Evolutionary conservation across 2,888 invertebrate genomes (phyloP).

Genomic region (Eupithecia dodoneata): DNA sequence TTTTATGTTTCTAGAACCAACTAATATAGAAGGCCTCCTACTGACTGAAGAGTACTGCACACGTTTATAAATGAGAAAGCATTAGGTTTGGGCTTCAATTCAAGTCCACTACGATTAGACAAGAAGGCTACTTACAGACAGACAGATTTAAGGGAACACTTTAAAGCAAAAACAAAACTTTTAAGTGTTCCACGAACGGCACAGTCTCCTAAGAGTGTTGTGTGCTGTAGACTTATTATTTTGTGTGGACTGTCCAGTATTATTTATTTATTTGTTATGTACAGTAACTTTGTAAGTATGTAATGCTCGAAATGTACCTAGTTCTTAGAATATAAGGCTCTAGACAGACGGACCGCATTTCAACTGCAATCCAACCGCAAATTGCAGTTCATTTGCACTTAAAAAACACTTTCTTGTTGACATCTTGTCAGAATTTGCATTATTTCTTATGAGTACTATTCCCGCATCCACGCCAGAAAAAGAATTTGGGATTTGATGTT

Average conservation of each 20-base stretch:
- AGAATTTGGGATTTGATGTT: too few relatives aligned
- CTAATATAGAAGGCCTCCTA: neutral
- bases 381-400: too few relatives aligned
- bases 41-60: neutral
- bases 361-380: too few relatives aligned
- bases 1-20: neutral
- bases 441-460: too few relatives aligned
- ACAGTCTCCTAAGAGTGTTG: neutral
- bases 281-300: neutral
- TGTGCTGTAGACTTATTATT: constrained; percentile 1
- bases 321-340: neutral
- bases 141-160: neutral
- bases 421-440: too few relatives aligned
- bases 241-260: too few relatives aligned
- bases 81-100: too few relatives aligned
- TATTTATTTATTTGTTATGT: neutral
- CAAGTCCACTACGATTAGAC: neutral
- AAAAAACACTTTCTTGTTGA: too few relatives aligned
- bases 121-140: neutral
- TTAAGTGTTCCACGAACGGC: neutral
- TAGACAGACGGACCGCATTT: too few relatives aligned
- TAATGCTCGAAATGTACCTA: neutral
- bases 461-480: too few relatives aligned
- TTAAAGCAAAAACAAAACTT: neutral
- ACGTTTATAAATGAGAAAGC: neutral